Conservation (phyloP, 2,888 invertebrate genomes). For the Chrysodeixis includens region DNA sequence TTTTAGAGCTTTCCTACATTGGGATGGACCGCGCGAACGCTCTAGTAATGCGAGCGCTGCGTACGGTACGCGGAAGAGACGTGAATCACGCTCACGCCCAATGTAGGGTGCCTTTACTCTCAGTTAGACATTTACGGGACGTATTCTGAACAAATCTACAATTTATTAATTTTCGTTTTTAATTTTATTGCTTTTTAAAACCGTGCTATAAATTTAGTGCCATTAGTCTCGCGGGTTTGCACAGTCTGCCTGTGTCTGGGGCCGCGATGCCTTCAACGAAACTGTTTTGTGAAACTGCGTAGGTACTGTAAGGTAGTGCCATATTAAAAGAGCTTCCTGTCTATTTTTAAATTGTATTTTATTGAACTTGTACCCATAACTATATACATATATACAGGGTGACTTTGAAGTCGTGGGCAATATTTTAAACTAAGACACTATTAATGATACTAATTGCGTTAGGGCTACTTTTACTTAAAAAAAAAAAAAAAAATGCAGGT, state of each 20-base stretch:
- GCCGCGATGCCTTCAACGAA: slow-evolving; percentile 66
- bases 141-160: slow-evolving; percentile 29
- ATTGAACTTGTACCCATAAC: slow-evolving; percentile 35
- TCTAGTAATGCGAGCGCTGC: too few relatives aligned
- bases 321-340: slow-evolving; percentile 89
- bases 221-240: slow-evolving; percentile 36
- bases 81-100: slow-evolving; percentile 12
- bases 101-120: slow-evolving; percentile 21
- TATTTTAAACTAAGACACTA: too few relatives aligned
- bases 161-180: slow-evolving; percentile 14
- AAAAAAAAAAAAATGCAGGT: too few relatives aligned
- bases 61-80: too few relatives aligned
- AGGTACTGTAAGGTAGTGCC: slow-evolving; percentile 86
- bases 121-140: slow-evolving; percentile 8
- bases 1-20: too few relatives aligned
- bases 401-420: too few relatives aligned
- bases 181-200: slow-evolving; percentile 19
- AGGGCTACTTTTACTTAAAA: too few relatives aligned
- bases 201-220: slow-evolving; percentile 30
- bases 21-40: too few relatives aligned
- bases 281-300: slow-evolving; percentile 51
- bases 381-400: too few relatives aligned
- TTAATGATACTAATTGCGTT: too few relatives aligned
- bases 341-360: slow-evolving; percentile 78
- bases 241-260: slow-evolving; percentile 23